phyloP scores from a whole-genome alignment of 2,113 vertebrate genomes.

The Euleptes europaea region DNA sequence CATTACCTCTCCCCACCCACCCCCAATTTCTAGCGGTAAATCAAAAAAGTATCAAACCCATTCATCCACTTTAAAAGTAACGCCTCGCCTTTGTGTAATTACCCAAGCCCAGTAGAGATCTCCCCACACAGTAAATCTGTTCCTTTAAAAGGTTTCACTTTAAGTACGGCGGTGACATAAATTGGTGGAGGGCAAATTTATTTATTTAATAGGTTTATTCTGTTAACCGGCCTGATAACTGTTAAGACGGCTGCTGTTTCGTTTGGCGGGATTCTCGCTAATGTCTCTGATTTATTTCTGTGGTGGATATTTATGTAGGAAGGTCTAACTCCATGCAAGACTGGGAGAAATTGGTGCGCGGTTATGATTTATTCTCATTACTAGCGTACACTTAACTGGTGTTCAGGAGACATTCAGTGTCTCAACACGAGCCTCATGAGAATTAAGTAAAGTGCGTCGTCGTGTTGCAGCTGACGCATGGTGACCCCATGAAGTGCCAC shows the following conservation, averaged over 20 bases:
- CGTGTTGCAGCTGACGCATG: no score
- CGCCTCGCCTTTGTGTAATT: conserved; percentile 77
- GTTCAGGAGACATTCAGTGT: conserved; percentile 47
- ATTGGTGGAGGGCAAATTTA: conserved; percentile 75
- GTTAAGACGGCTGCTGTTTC: conserved; percentile 68
- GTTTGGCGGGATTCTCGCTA: conserved; percentile 61
- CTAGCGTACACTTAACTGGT: conserved; percentile 69
- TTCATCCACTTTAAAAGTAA: conserved; percentile 80
- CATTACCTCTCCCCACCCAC: conserved; percentile 69
- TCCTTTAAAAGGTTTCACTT: conserved; percentile 78
- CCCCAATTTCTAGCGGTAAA: conserved; percentile 76
- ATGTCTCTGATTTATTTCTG: conserved; percentile 71
- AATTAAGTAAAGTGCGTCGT: conserved; percentile 45
- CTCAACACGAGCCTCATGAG: conserved; percentile 52
- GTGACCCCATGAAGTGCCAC: no score
- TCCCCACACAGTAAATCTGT: conserved; percentile 75
- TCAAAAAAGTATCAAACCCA: conserved; percentile 75
- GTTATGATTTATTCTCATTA: conserved; percentile 71
- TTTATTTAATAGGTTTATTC: conserved; percentile 81
- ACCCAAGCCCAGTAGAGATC: conserved; percentile 73
- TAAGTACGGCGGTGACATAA: conserved; percentile 77
- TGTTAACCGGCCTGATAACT: conserved; percentile 72
- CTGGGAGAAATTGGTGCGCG: conserved; percentile 62
- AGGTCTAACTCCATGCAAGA: conserved; percentile 54
- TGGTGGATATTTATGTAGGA: conserved; percentile 67